These are phyloP conservation scores for Isichthys henryi DNA, from an alignment of 2,113 vertebrate species.

Conservation along the genomic window DNA sequence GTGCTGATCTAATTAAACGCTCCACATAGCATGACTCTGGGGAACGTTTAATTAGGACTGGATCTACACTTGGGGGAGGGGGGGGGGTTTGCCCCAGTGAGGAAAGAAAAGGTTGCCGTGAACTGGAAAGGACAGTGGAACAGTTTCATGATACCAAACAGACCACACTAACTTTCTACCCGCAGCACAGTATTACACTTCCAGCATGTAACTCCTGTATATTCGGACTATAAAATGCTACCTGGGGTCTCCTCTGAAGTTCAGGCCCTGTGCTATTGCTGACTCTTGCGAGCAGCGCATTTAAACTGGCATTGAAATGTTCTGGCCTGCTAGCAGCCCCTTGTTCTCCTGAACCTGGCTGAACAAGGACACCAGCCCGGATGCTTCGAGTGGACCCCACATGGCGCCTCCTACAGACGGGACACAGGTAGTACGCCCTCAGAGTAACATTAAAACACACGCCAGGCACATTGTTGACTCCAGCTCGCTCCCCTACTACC, in stretches of 20 bases:
- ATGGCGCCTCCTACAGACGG: not conserved
- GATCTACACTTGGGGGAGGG: slow-evolving; percentile 18
- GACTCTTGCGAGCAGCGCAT: not conserved
- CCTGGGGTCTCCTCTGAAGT: not conserved
- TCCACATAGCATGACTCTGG: slow-evolving; percentile 37
- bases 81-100: slow-evolving; percentile 23
- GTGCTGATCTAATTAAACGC: slow-evolving; percentile 43
- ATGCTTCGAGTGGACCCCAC: not conserved
- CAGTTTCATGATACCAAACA: not conserved
- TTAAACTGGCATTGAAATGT: not conserved
- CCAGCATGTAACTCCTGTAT: not conserved
- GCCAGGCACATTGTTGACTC: not conserved
- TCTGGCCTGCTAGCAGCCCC: too few species aligned
- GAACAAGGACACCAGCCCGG: not conserved
- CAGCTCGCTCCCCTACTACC: not conserved
- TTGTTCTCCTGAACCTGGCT: not conserved
- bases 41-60: slow-evolving; percentile 42
- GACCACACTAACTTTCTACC: not conserved
- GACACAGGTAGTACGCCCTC: not conserved
- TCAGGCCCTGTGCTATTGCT: too few species aligned
- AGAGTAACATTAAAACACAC: not conserved
- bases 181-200: not conserved
- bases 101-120: not conserved
- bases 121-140: not conserved
- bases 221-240: not conserved